Evolutionary conservation across 2,113 vertebrate species (phyloP).

Genomic region (Passer domesticus): DNA sequence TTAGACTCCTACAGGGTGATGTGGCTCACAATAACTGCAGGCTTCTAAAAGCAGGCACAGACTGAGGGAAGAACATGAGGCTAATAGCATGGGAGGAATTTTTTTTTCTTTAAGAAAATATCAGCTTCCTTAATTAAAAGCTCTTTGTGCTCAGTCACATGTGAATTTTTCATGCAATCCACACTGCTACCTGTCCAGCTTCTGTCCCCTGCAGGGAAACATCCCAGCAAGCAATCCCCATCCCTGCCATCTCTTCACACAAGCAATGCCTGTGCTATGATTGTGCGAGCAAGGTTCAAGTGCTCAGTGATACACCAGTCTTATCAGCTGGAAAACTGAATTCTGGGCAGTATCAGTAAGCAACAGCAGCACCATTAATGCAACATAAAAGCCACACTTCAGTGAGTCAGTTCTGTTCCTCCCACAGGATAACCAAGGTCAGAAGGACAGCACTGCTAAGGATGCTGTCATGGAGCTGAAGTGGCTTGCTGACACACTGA

Average conservation of each 20-base stretch:
- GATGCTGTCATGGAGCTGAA: neutral
- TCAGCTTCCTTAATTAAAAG: neutral
- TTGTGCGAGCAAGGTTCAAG: neutral
- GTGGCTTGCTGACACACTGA: neutral
- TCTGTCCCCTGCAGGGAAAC: neutral
- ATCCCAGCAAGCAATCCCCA: neutral
- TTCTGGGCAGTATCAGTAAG: too few relatives aligned
- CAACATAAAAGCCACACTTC: neutral
- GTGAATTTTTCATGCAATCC: neutral
- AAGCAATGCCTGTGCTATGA: neutral
- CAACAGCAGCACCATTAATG: neutral
- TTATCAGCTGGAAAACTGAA: neutral
- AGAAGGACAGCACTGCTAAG: neutral
- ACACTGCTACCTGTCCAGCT: neutral
- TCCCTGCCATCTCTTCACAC: neutral
- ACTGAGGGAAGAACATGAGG: neutral
- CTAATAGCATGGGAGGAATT: neutral
- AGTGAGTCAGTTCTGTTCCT: neutral
- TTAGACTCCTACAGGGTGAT: neutral
- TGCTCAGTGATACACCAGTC: accelerated
- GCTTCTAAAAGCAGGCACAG: neutral
- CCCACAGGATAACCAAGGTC: neutral
- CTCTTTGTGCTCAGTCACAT: neutral
- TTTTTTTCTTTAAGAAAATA: neutral
- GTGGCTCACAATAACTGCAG: neutral